phyloP scores from a whole-genome alignment of 2,888 invertebrate genomes.

The Drosophila leonis region DNA sequence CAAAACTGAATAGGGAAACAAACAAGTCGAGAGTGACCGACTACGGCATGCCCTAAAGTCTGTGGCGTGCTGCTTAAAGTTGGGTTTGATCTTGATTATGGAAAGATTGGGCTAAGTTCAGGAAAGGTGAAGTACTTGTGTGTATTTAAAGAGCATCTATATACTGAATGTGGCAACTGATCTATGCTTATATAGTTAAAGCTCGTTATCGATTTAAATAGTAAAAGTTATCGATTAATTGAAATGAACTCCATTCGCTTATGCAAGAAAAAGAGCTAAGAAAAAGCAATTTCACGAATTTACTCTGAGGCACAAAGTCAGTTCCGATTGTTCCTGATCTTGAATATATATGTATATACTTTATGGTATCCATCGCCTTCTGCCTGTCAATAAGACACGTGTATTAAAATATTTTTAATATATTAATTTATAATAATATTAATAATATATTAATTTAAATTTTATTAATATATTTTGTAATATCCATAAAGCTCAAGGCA shows the following conservation, averaged over 20 bases:
- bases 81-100: background rate
- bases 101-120: background rate
- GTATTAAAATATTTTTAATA: background rate
- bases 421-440: background rate
- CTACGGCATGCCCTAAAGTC: background rate
- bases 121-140: background rate
- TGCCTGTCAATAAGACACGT: background rate
- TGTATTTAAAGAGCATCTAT: background rate
- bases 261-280: too few relatives aligned
- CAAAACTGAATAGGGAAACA: slow-evolving; percentile 12
- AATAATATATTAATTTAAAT: background rate
- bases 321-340: too few relatives aligned
- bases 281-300: too few relatives aligned
- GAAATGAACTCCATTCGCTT: too few relatives aligned
- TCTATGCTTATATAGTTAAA: background rate
- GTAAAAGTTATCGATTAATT: background rate
- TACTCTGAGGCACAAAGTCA: too few relatives aligned
- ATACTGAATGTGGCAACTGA: background rate
- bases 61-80: background rate
- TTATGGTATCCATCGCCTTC: too few relatives aligned
- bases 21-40: background rate
- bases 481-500: background rate
- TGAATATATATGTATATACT: too few relatives aligned
- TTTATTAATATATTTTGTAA: background rate
- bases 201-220: background rate